Base-by-base conservation (phyloP, 1,140 invertebrate genomes). In the Trypoxylus dichotomus region DNA sequence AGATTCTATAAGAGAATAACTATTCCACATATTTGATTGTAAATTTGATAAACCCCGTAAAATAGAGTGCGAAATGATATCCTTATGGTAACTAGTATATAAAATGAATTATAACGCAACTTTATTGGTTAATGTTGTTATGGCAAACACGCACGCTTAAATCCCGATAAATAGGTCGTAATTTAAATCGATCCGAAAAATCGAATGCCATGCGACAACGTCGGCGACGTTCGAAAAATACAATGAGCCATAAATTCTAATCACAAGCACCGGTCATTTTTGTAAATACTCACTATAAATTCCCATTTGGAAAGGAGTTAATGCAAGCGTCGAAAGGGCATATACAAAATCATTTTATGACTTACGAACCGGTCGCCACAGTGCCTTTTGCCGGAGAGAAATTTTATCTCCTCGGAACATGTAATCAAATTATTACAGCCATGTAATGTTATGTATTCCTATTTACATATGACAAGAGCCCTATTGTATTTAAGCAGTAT, bases 401-500 rank as follows among this genome's bases (percentile, higher is more conserved):
- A 68, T 24, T 68, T 68, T 68, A 68, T 68, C 60, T 68, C 60
- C 27, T 68, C 60, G 60, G 24, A 74, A 74, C 72, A 74, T 74
- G 72, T 74, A 74, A 74, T 74, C 72, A 74, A 74, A 74, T 74
- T 74, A 74, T 74, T 74, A 74, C 41, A 74, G 72, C 72, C 72
- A 74, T 74, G 72, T 74, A 74, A 74, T 71, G 74, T 73, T 78
- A 79, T 76, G 79, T 79, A 79, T 71, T 76, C 76, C 78, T 74
- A 83, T 83, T 83, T 80, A 79, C 82, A 83, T 82, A 81, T 76
- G 81, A 83, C 82, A 83, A 83, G 76, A 81, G 80, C 29, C 78
- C 82, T 81, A 83, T 83, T 83, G 82, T 83, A 83, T 83, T 83
- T 80, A 82, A 82, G 81, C 78, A 79, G 81, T 82, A 82, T 80